Evolutionary conservation across 2,113 vertebrate genomes (phyloP).

Genomic region (Ia io): DNA sequence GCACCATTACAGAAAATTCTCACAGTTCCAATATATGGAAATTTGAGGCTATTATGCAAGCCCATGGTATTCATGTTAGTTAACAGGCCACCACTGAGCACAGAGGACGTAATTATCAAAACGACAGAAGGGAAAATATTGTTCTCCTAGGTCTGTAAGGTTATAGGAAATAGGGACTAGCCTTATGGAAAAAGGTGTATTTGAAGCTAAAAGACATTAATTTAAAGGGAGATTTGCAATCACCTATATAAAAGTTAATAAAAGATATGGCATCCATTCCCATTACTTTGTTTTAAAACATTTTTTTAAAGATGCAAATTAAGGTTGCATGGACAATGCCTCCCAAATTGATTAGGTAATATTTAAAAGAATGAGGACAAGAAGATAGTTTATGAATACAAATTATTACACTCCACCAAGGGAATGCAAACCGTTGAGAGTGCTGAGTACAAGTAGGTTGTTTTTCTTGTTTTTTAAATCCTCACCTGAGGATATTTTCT

Average conservation of each 20-base stretch:
- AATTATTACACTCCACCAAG: neutral
- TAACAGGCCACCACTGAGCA: slow-evolving; percentile 77
- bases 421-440: neutral
- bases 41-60: slow-evolving; percentile 75
- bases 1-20: slow-evolving; percentile 73
- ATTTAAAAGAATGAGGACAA: slow-evolving; percentile 22
- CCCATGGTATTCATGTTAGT: slow-evolving; percentile 52
- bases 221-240: slow-evolving; percentile 70
- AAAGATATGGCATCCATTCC: slow-evolving; percentile 46
- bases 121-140: slow-evolving; percentile 75
- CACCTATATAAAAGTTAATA: slow-evolving; percentile 61
- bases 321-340: slow-evolving; percentile 22
- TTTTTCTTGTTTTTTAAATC: neutral
- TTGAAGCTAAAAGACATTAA: slow-evolving; percentile 77
- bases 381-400: neutral
- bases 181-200: slow-evolving; percentile 76
- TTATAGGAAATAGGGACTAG: slow-evolving; percentile 67
- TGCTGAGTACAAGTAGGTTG: neutral
- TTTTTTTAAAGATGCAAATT: slow-evolving; percentile 17
- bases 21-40: slow-evolving; percentile 75
- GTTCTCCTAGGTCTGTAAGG: slow-evolving; percentile 76
- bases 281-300: neutral
- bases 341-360: neutral
- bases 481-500: too few species aligned
- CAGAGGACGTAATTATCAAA: slow-evolving; percentile 79